Evolutionary conservation across 2,888 invertebrate genomes (phyloP).

Genomic region (Caenorhabditis panamensis): DNA sequence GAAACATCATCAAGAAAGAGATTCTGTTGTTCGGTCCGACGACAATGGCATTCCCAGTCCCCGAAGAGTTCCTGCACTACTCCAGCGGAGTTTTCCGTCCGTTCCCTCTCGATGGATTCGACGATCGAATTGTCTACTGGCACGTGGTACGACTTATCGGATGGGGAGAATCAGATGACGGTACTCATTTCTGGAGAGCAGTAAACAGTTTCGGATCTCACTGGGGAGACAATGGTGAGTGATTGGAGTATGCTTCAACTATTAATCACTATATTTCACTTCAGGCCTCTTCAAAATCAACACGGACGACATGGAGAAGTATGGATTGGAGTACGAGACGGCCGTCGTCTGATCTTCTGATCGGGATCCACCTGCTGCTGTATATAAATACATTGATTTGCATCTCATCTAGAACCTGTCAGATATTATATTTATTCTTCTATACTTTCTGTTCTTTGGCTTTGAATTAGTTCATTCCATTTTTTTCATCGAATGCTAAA

Average conservation of each 20-base stretch:
- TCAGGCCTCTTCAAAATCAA: slow-evolving; percentile 80
- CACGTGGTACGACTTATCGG: slow-evolving; percentile 80
- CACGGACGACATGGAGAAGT: slow-evolving; percentile 77
- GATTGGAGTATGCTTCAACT: background rate
- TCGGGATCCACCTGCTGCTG: background rate
- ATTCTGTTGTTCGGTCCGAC: slow-evolving; percentile 77
- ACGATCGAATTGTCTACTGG: slow-evolving; percentile 80
- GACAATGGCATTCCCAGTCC: slow-evolving; percentile 80
- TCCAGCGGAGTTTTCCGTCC: slow-evolving; percentile 79
- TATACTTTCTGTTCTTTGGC: background rate
- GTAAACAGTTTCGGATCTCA: slow-evolving; percentile 79
- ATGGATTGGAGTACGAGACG: slow-evolving; percentile 80
- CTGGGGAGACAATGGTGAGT: slow-evolving; percentile 79
- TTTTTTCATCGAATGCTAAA: slow-evolving; percentile 39
- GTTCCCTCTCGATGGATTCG: slow-evolving; percentile 76
- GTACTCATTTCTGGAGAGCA: slow-evolving; percentile 77
- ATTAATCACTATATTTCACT: slow-evolving; percentile 35
- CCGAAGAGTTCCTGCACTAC: slow-evolving; percentile 80
- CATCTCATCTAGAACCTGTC: slow-evolving; percentile 15
- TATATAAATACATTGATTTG: background rate
- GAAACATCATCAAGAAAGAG: slow-evolving; percentile 78
- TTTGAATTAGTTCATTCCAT: slow-evolving; percentile 41
- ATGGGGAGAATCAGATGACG: slow-evolving; percentile 78
- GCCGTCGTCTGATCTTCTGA: slow-evolving; percentile 73
- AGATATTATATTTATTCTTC: slow-evolving; percentile 11